Evolutionary conservation across 1,140 invertebrate genomes (phyloP), one percentile per base, ranked within the genome.

Genomic region (Hyposmocoma kahamanoa): DNA sequence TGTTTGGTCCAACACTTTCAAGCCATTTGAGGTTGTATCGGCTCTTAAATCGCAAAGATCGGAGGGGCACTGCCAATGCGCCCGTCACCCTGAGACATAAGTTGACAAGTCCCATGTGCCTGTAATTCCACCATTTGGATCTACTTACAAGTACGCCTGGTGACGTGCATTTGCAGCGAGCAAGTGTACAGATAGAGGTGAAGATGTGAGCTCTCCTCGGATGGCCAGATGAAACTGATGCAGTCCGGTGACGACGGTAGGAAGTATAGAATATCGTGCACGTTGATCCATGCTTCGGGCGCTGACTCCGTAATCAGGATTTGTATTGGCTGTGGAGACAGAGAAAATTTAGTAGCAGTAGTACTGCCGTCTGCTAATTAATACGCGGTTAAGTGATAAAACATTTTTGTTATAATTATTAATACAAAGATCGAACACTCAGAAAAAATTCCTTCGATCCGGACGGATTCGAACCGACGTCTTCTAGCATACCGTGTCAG

Each of bases 201-300:
- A 36, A 96, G 87, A 70, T 90, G 97, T n/a, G 97, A 96, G 0
- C 93, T 93, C 72, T 96, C 94, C 83, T 98, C 97, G 38, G 93
- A 96, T 0, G 94, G 94, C 96, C 96, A 98, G 32, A 99, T 90
- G 78, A 97, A 98, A 53, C 90, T 90, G 8, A 94, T 71, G 26
- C 87, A 58, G n/a, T 38, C 13, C 8, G 13, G n/a, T 17, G 88
- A 86, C 28, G 87, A 88, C 32, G 92, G 92, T 24, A 97, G 87
- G 72, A 98, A 97, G 73, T 96, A 89, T 0, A 98, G 83, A 46
- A 97, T 89, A 82, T 98, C 96, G 80, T 97, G 94, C 0, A 97
- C 91, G 85, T 97, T 98, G 26, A 98, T 93, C 96, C 96, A 98
- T 15, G 93, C 90, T 69, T 79, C 88, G 20, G 49, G 87, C 53